These are phyloP conservation scores for Thripadectes ignobilis DNA, from an alignment of 2,797 vertebrate genomes.

Conservation along the genomic window DNA sequence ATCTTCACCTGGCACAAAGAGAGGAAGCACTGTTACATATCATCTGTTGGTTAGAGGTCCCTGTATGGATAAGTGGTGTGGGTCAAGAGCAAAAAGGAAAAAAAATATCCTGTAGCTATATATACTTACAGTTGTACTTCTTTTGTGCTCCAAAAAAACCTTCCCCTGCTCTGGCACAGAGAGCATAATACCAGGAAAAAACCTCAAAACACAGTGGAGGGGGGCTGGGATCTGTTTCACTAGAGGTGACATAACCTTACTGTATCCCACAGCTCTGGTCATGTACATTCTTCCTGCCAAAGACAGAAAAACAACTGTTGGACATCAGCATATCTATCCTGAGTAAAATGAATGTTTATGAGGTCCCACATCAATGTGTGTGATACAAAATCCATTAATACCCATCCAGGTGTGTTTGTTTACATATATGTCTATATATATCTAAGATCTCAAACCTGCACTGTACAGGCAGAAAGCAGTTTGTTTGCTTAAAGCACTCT, in stretches of 20 bases:
- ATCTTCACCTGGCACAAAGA: constrained; percentile 49
- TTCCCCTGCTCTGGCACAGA: background rate
- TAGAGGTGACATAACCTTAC: background rate
- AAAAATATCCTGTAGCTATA: background rate
- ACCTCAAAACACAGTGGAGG: background rate
- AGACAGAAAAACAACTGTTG: background rate
- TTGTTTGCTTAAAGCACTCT: background rate
- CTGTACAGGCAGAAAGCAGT: background rate
- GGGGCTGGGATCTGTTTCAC: background rate
- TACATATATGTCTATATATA: background rate
- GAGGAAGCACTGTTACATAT: background rate
- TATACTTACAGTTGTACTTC: constrained; percentile 4
- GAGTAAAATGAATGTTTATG: background rate
- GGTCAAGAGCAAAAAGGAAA: background rate
- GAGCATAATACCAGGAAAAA: background rate
- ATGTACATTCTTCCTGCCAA: background rate
- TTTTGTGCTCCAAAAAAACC: background rate
- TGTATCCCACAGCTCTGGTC: background rate
- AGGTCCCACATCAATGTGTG: background rate
- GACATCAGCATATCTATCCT: background rate
- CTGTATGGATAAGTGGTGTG: background rate
- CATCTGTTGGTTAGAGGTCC: background rate
- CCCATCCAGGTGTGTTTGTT: background rate
- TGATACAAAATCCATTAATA: background rate
- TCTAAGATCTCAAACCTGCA: background rate